Base-by-base conservation (phyloP, 2,888 invertebrate genomes). In the Abscondita cerata region DNA sequence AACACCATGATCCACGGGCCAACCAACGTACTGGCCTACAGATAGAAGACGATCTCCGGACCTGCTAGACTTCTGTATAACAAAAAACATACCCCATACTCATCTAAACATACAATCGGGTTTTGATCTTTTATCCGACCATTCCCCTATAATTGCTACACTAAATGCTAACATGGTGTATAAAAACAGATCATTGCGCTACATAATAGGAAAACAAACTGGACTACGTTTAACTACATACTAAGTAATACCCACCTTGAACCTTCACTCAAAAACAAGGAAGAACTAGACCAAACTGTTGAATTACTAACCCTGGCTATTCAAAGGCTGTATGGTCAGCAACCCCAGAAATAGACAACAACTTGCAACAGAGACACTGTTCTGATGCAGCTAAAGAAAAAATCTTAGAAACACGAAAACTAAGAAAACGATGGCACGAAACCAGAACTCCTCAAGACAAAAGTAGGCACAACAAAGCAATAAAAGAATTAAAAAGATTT, bases 21-120 rank as follows among this genome's bases (percentile, higher is more conserved):
- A 72, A 63, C 71, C 72, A 18, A 72, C 70, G 0, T 68, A 73
- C 54, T 73, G 71, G 66, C 71, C 69, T 8, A 20, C 65, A 2
- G 67, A 70, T 48, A 46, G 48, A 20, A 65, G 62, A 6, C 67
- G 70, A 62, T 54, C 62, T n/a, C 71, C 72, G 9, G 68, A 72
- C 25, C 44, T 70, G 5, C 11, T 72, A 8, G 70, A 54, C 59
- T 59, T 69, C 62, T 25, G 16, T 25, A 5, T 52, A 58, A 64
- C 20, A 46, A 54, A 54, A n/a, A 15, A 18, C 46, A 46, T 54
- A 34, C 15, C 53, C n/a, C 5, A 20, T 15, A 53, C 25, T 8
- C 44, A 53, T 15, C 33, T 41, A 12, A 18, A 16, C 34, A 44
- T 25, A 44, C 46, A 66, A 51, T 52, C 62, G 12, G 44, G 57